These are phyloP conservation scores for Sylvilagus bachmani DNA, from an alignment of 2,113 vertebrate genomes.

Conservation along the genomic window DNA sequence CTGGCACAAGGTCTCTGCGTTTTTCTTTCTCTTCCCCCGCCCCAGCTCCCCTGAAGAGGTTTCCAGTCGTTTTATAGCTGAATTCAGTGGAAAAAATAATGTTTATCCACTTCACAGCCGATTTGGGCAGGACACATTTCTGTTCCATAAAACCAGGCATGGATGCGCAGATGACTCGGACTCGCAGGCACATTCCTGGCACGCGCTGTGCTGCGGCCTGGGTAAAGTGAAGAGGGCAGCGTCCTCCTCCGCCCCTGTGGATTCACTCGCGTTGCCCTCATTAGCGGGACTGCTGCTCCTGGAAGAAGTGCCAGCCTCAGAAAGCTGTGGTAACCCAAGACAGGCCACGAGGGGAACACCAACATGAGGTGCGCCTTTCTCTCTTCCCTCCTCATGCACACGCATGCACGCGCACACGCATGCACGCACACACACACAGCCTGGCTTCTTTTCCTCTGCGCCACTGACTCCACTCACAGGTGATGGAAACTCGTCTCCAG, in stretches of 20 bases:
- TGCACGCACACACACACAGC: not conserved
- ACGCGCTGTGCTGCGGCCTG: not conserved
- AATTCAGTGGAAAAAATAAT: conserved; percentile 62
- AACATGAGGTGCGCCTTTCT: not conserved
- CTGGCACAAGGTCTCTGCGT: not conserved
- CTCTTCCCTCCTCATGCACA: fast-evolving
- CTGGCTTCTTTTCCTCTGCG: not conserved
- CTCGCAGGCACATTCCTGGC: not conserved
- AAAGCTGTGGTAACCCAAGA: not conserved
- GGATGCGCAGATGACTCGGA: conserved; percentile 22
- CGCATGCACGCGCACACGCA: not conserved
- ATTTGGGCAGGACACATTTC: conserved; percentile 60
- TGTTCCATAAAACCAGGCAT: conserved; percentile 52
- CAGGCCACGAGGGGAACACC: not conserved
- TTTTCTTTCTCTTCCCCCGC: not conserved
- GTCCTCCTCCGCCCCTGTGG: conserved; percentile 41
- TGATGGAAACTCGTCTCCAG: not conserved
- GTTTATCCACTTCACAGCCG: conserved; percentile 67
- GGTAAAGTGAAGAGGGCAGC: conserved; percentile 55
- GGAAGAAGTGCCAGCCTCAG: conserved; percentile 36
- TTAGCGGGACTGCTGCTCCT: conserved; percentile 4
- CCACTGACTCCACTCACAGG: not conserved
- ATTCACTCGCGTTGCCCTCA: conserved; percentile 55
- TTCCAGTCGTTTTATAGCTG: conserved; percentile 59
- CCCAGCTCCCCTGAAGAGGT: not conserved